A percentile compares a stretch with the other conserved stretches of the same genome.
phyloP scores from a whole-genome alignment of 2,113 vertebrate genomes.

The Helogale parvula region DNA sequence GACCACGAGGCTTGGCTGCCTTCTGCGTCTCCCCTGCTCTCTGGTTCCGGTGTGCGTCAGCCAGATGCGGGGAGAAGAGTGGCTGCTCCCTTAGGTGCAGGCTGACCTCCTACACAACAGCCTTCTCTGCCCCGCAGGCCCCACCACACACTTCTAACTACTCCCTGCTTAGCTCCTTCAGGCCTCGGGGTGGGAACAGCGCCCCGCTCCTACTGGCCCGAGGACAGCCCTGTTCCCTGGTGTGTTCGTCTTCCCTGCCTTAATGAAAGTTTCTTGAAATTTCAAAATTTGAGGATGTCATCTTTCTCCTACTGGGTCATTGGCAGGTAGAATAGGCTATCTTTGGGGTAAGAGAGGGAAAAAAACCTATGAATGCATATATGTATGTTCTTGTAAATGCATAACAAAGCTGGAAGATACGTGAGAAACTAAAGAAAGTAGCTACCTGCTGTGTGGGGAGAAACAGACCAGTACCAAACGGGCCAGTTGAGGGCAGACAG shows the following conservation, averaged over 20 bases:
- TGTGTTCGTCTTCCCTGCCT: background rate
- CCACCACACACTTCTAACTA: background rate
- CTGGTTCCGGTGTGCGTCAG: background rate
- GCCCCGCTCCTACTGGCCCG: fast-evolving
- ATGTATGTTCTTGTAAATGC: background rate
- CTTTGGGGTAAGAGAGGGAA: background rate
- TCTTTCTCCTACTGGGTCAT: background rate
- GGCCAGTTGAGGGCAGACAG: background rate
- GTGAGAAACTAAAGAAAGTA: slow-evolving; percentile 6
- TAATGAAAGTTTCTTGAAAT: background rate
- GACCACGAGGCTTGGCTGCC: background rate
- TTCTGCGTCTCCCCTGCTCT: background rate
- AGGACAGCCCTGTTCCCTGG: background rate
- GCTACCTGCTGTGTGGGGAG: background rate
- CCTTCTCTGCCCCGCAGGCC: background rate
- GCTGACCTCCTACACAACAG: fast-evolving
- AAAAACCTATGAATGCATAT: background rate
- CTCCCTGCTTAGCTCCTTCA: background rate
- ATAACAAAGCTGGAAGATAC: background rate
- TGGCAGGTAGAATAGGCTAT: background rate
- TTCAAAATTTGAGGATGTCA: background rate
- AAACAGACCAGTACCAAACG: background rate
- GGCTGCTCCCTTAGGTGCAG: background rate
- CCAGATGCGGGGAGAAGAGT: background rate
- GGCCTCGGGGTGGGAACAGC: background rate